A percentile compares a stretch with the other conserved stretches of the same genome.
Evolutionary conservation across 2,888 invertebrate species (phyloP).

Genomic region (Parnassius smintheus): DNA sequence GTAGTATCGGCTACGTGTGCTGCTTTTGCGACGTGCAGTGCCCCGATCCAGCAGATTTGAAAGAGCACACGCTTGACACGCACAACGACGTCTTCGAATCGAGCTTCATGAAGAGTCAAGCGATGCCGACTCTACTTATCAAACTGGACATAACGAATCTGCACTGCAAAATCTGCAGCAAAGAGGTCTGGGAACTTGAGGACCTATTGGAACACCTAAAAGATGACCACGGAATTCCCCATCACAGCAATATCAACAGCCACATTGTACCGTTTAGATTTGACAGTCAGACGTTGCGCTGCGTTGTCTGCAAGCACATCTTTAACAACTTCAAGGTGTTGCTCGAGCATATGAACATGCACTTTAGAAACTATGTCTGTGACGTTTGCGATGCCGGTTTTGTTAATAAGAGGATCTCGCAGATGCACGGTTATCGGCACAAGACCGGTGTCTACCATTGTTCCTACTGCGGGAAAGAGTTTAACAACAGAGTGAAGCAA

Average conservation of each 20-base stretch:
- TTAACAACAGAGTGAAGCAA: constrained; percentile 61
- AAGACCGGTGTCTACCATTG: constrained; percentile 54
- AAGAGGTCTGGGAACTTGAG: constrained; percentile 33
- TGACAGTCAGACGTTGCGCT: constrained; percentile 39
- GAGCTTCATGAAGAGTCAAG: constrained; percentile 41
- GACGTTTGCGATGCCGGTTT: constrained; percentile 50
- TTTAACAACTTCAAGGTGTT: constrained; percentile 49
- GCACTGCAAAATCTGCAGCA: constrained; percentile 30
- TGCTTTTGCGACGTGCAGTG: constrained; percentile 60
- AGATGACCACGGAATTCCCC: constrained; percentile 36
- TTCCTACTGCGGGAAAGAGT: constrained; percentile 62
- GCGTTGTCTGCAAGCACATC: constrained; percentile 43
- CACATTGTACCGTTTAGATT: constrained; percentile 53
- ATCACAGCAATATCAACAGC: constrained; percentile 40
- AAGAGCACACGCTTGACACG: constrained; percentile 44
- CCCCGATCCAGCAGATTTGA: constrained; percentile 48
- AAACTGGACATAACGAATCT: constrained; percentile 36
- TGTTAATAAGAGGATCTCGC: constrained; percentile 44
- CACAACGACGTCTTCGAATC: constrained; percentile 45
- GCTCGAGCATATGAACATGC: constrained; percentile 52
- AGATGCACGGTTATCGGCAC: constrained; percentile 50
- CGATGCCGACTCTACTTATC: constrained; percentile 24
- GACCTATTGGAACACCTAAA: constrained; percentile 42
- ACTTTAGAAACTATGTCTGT: constrained; percentile 52
- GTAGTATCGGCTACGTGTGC: constrained; percentile 52